phyloP scores from a whole-genome alignment of 2,797 vertebrate species.

The Halcyon leucocephala region DNA sequence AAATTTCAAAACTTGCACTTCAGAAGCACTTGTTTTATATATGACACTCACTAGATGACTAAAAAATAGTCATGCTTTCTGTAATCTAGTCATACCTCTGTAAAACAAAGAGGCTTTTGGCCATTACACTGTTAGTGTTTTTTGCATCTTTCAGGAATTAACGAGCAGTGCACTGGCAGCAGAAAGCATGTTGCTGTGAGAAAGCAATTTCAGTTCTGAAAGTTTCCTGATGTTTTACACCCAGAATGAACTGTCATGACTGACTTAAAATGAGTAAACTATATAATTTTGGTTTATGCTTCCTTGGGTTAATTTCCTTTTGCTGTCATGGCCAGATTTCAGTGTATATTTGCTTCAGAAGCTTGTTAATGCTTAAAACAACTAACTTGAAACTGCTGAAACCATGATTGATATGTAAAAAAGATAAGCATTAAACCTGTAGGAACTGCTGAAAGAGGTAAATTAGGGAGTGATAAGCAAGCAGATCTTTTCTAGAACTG shows the following conservation, averaged over 20 bases:
- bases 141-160: not conserved
- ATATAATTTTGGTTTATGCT: not conserved
- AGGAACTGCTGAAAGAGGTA: not conserved
- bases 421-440: not conserved
- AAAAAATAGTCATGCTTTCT: not conserved
- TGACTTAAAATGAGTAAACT: not conserved
- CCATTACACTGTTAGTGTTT: accelerated
- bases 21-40: not conserved
- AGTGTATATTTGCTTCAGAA: not conserved
- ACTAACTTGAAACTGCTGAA: not conserved
- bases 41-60: too few relatives aligned
- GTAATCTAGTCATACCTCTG: not conserved
- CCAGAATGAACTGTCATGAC: not conserved
- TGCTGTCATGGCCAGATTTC: not conserved
- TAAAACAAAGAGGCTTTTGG: not conserved
- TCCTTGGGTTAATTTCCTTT: not conserved
- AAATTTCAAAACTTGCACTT: not conserved
- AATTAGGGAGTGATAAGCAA: not conserved
- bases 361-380: slow-evolving; percentile 4
- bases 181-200: not conserved
- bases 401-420: not conserved
- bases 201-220: not conserved
- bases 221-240: not conserved
- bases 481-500: not conserved
- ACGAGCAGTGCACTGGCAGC: not conserved